Base-by-base conservation (phyloP, 2,888 invertebrate species). In the Drosophila tripunctata region DNA sequence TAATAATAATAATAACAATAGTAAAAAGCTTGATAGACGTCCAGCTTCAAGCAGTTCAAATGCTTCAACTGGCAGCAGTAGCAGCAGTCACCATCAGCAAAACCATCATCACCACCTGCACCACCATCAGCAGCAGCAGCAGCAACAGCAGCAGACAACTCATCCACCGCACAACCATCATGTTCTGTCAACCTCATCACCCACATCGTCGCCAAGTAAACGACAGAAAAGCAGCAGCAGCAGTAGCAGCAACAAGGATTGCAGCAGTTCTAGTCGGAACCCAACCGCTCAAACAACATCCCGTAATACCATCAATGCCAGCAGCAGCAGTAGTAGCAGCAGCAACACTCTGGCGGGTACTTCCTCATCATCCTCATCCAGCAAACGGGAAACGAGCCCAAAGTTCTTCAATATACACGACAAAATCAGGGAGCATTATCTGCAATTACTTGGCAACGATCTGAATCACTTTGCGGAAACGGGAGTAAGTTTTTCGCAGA, bases 341-440 rank as follows among this genome's bases (percentile, higher is more conserved):
- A 38, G 24, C 15, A 40, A 47, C n/a, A 24, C 21, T 44, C 41
- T 31, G 24, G 30, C 35, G 24, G 30, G 50, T n/a, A 64, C 75
- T 21, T 51, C 61, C 14, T 47, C 67, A 35, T 65, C 65, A 35
- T 65, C 65, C 48, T 67, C 79, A 35, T 30, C 63, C 50, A 63
- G 21, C 45, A 73, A 69, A 35, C 75, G 73, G 17, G 75, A 74
- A 40, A 24, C 70, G 17, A 69, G 82, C 36, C 56, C 87, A 36
- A 87, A 88, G 70, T 90, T 89, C 78, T 88, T 91, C 45, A 90
- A 91, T 74, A 88, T 91, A 63, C 89, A 91, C 72, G 91, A 91
- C 44, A 91, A 90, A 75, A 88, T 91, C 64, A 90, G 85, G 65
- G 91, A 91, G 78, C 74, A 90, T 27, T 91, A 91, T 78, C 71